A percentile compares a stretch with the other conserved stretches of the same genome.
Conservation (phyloP, 2,113 vertebrate genomes). For the Sula dactylatra region DNA sequence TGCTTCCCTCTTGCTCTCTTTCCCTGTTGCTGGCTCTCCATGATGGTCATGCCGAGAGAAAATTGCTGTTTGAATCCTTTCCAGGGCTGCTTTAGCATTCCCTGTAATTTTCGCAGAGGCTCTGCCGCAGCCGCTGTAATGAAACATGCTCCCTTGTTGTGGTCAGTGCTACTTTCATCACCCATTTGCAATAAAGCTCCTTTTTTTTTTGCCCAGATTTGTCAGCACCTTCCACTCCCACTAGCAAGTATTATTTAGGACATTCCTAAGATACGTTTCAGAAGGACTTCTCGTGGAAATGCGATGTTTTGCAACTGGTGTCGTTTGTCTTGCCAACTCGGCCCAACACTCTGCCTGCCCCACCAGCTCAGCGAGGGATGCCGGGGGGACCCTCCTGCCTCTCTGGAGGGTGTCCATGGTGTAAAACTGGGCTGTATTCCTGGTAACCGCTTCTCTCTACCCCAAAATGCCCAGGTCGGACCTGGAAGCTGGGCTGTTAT, state of each 20-base stretch:
- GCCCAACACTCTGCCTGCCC: not conserved
- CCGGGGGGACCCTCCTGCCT: not conserved
- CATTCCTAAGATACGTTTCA: not conserved
- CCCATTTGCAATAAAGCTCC: not conserved
- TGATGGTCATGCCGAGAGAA: accelerated
- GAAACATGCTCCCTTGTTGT: not conserved
- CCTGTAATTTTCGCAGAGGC: not conserved
- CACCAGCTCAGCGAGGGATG: not conserved
- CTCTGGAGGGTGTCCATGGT: not conserved
- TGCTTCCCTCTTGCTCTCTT: not conserved
- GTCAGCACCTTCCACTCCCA: constrained; percentile 1
- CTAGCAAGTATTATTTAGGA: not conserved
- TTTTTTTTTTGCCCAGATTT: not conserved
- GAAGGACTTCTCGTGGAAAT: not conserved
- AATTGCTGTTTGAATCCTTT: not conserved
- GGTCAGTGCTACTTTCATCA: constrained; percentile 36
- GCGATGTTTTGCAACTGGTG: not conserved
- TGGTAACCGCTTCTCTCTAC: not conserved
- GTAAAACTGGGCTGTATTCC: not conserved
- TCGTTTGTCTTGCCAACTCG: accelerated
- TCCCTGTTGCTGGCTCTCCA: not conserved
- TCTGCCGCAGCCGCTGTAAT: not conserved
- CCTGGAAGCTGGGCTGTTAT: not conserved
- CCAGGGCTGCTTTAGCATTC: not conserved
- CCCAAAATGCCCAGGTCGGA: not conserved